A percentile compares a stretch with the other conserved stretches of the same genome.
Evolutionary conservation across 2,797 vertebrate species (phyloP).

Genomic region (Pseudomugil tenellus): DNA sequence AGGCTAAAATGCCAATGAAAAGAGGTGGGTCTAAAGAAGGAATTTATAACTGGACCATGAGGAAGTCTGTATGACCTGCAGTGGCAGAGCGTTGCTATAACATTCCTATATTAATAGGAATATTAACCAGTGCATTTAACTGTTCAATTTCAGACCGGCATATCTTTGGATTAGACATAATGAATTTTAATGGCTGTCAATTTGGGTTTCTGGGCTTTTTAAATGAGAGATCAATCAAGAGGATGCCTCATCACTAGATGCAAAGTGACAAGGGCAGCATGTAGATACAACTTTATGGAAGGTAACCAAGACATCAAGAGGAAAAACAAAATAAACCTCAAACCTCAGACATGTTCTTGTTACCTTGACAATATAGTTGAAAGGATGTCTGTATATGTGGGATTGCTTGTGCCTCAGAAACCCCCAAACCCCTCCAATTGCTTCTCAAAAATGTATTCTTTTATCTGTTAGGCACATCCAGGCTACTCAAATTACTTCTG

Average conservation of each 20-base stretch:
- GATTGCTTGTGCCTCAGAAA: neutral
- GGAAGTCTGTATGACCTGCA: no score
- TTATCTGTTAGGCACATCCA: conserved; percentile 17
- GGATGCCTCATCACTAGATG: conserved; percentile 27
- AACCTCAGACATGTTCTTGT: conserved; percentile 48
- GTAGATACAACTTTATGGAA: conserved; percentile 14
- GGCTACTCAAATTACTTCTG: conserved; percentile 22
- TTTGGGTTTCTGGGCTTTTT: conserved; percentile 36
- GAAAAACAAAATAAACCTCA: conserved; percentile 8
- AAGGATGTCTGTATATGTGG: conserved; percentile 28
- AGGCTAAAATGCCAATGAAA: no score
- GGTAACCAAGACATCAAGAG: conserved; percentile 16
- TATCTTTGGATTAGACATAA: conserved; percentile 37
- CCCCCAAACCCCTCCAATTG: neutral
- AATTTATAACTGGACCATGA: no score
- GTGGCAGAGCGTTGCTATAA: no score
- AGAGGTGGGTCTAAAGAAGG: no score
- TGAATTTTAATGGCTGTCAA: conserved; percentile 37
- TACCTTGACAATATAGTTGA: conserved; percentile 44
- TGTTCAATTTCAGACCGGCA: conserved; percentile 14
- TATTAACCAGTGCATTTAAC: conserved; percentile 17
- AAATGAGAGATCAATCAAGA: conserved; percentile 55
- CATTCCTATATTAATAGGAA: no score
- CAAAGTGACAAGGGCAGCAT: conserved; percentile 50
- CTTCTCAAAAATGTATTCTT: conserved; percentile 7